Conservation (phyloP, 2,888 invertebrate species). For the Catocala fraxini region DNA sequence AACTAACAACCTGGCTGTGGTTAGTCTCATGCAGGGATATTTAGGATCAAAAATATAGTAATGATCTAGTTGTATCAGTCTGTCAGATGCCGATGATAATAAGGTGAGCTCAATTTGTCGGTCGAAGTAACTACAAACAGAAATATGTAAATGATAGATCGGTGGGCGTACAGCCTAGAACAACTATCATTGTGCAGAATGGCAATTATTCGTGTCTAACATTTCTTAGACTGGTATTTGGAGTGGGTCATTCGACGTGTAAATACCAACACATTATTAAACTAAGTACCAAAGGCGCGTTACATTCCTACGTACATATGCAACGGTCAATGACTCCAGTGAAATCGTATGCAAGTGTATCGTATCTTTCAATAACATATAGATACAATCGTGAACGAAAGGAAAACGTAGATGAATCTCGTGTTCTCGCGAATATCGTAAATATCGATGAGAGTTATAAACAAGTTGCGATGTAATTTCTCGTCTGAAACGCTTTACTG, state of each 20-base stretch:
- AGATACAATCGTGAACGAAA: slow-evolving; percentile 25
- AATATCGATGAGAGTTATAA: slow-evolving; percentile 2
- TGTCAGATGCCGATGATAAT: too few relatives aligned
- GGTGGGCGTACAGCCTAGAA: slow-evolving; percentile 3
- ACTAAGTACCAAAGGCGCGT: slow-evolving; percentile 38
- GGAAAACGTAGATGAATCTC: slow-evolving; percentile 25
- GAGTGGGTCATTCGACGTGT: slow-evolving; percentile 50
- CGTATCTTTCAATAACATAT: slow-evolving; percentile 39
- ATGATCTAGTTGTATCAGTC: too few relatives aligned
- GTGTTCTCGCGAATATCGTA: slow-evolving; percentile 7
- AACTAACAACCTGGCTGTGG: neutral
- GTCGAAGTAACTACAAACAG: neutral
- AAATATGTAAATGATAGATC: slow-evolving; percentile 1
- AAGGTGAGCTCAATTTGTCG: neutral
- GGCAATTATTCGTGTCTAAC: slow-evolving; percentile 22
- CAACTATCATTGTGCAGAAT: slow-evolving; percentile 9
- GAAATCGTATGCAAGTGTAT: slow-evolving; percentile 47
- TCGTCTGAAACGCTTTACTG: neutral
- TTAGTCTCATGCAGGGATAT: too few relatives aligned
- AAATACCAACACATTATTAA: slow-evolving; percentile 55
- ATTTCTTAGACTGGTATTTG: slow-evolving; percentile 61
- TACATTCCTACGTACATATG: slow-evolving; percentile 41
- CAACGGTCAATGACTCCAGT: slow-evolving; percentile 44
- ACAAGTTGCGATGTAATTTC: neutral
- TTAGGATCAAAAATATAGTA: too few relatives aligned